These are phyloP conservation scores for Acipenser ruthenus DNA, from an alignment of 2,797 vertebrate species.

Conservation along the genomic window DNA sequence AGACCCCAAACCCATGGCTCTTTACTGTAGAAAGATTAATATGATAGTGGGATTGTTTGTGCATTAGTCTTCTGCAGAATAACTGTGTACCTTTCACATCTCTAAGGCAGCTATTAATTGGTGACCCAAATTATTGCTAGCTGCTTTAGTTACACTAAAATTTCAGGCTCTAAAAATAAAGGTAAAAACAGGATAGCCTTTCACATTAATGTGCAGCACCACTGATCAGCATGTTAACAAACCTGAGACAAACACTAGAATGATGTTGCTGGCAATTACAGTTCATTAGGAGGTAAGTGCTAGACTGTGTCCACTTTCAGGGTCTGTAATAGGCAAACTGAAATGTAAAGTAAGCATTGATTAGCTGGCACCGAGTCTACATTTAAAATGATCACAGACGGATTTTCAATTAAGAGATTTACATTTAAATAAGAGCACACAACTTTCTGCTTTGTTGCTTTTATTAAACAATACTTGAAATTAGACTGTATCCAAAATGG, in stretches of 20 bases:
- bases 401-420: background rate
- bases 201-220: background rate
- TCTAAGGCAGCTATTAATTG: background rate
- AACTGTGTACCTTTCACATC: conserved; percentile 2
- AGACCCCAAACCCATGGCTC: background rate
- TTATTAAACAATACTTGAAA: too few relatives aligned
- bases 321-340: background rate
- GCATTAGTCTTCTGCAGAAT: background rate
- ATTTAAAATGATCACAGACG: background rate
- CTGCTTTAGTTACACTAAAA: background rate
- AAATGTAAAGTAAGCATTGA: conserved; percentile 1
- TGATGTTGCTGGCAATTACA: background rate
- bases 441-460: too few relatives aligned
- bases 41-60: background rate
- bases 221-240: conserved; percentile 2
- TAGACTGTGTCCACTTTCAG: background rate
- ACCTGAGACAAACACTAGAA: conserved; percentile 1
- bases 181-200: conserved; percentile 1
- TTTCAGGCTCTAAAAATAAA: background rate
- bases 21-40: background rate
- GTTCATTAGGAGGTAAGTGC: background rate
- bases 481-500: too few relatives aligned
- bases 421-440: background rate
- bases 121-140: background rate
- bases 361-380: background rate